These are phyloP conservation scores for Sebastes reedi DNA, from an alignment of 2,797 vertebrate species.

Conservation along the genomic window DNA sequence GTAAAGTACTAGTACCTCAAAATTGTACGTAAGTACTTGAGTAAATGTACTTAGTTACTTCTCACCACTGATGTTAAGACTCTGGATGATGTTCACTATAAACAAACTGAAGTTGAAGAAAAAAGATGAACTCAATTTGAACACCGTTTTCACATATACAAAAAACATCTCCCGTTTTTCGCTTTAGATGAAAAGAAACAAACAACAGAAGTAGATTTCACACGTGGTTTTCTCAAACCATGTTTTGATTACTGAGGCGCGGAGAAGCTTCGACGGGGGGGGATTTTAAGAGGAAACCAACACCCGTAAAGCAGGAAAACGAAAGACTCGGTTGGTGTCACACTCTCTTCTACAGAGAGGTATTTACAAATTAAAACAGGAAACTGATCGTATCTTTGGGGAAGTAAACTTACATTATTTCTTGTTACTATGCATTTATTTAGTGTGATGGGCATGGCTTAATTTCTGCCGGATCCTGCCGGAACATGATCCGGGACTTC, in stretches of 20 bases:
- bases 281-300: conserved; percentile 72
- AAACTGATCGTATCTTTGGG: conserved; percentile 14
- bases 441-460: too few relatives aligned
- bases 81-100: background rate
- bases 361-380: conserved; percentile 39
- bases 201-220: conserved; percentile 26
- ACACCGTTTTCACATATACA: background rate
- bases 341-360: background rate
- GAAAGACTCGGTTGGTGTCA: conserved; percentile 1
- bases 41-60: background rate
- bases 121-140: background rate
- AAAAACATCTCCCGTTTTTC: background rate
- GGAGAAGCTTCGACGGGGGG: background rate
- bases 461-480: too few relatives aligned
- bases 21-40: background rate
- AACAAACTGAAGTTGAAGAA: background rate
- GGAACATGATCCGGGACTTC: too few relatives aligned
- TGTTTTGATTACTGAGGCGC: conserved; percentile 23
- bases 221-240: conserved; percentile 42
- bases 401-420: background rate
- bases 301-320: conserved; percentile 26
- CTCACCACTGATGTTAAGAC: background rate
- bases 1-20: background rate
- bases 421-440: background rate
- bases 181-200: background rate